Percentiles rank a stretch among this genome's conserved stretches.
Evolutionary conservation across 2,113 vertebrate species (phyloP).

Genomic region (Engystomops pustulosus): DNA sequence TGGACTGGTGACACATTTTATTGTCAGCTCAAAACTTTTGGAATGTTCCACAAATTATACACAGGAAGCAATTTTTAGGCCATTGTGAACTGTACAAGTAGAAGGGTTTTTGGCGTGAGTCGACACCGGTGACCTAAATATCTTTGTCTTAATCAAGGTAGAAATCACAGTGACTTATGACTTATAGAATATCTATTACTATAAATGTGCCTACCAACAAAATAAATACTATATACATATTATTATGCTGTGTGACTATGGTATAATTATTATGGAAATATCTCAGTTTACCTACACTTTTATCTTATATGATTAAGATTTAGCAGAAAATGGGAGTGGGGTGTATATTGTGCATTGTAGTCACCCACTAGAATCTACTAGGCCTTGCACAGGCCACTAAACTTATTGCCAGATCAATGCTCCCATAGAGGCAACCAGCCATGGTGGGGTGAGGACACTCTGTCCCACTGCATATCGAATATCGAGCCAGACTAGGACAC

Average conservation of each 20-base stretch:
- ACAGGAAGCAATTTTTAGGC: neutral
- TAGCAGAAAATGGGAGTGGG: too few species aligned
- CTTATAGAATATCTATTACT: neutral
- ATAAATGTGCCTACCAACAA: neutral
- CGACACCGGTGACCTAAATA: conserved; percentile 31
- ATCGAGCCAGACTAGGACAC: too few species aligned
- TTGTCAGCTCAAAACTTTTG: neutral
- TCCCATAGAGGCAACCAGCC: too few species aligned
- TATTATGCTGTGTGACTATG: neutral
- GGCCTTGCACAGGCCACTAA: too few species aligned
- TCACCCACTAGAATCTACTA: too few species aligned
- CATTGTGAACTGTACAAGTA: neutral
- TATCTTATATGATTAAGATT: too few species aligned
- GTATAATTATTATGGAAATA: too few species aligned
- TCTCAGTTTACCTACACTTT: too few species aligned
- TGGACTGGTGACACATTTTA: neutral
- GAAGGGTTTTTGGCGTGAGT: neutral
- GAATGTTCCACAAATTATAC: neutral
- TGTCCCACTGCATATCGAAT: too few species aligned
- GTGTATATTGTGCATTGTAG: too few species aligned
- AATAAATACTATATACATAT: neutral
- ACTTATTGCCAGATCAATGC: too few species aligned
- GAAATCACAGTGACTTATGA: neutral
- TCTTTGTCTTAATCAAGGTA: neutral
- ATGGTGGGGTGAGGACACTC: too few species aligned